Evolutionary conservation across 2,888 invertebrate species (phyloP).

Genomic region (Nomada fabriciana): DNA sequence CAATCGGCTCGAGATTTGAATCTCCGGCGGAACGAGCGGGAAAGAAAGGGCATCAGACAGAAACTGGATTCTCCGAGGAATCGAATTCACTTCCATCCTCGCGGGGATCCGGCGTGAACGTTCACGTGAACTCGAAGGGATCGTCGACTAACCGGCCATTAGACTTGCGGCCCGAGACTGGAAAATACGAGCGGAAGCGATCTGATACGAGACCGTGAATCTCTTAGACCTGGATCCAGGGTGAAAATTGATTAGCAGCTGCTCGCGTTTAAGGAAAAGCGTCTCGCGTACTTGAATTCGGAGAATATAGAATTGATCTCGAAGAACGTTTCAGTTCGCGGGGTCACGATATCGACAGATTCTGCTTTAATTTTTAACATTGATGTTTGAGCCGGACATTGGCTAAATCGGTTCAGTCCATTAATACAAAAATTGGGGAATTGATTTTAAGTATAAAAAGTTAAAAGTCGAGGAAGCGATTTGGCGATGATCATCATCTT

Average conservation of each 20-base stretch:
- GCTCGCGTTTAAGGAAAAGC: not conserved
- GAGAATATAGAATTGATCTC: too few species aligned
- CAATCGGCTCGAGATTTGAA: conserved; percentile 72
- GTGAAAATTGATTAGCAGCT: conserved; percentile 32
- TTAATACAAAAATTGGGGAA: too few species aligned
- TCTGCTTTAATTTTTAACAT: too few species aligned
- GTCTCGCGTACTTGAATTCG: too few species aligned
- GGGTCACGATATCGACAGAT: too few species aligned
- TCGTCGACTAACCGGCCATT: conserved; percentile 72
- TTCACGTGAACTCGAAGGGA: conserved; percentile 51
- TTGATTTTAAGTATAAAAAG: too few species aligned
- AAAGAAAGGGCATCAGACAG: conserved; percentile 57
- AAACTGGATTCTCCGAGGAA: conserved; percentile 61
- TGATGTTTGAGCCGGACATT: too few species aligned
- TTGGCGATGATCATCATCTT: too few species aligned
- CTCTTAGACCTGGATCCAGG: conserved; percentile 28
- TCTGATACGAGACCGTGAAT: conserved; percentile 44
- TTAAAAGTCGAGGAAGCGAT: too few species aligned
- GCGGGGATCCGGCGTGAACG: conserved; percentile 37
- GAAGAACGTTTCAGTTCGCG: too few species aligned
- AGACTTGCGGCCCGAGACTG: conserved; percentile 51
- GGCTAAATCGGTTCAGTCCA: too few species aligned
- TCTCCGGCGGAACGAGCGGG: conserved; percentile 57
- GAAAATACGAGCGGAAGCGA: conserved; percentile 34
- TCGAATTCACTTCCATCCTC: conserved; percentile 59